Base-by-base conservation (phyloP, 2,113 vertebrate species). In the Oncorhynchus masou region DNA sequence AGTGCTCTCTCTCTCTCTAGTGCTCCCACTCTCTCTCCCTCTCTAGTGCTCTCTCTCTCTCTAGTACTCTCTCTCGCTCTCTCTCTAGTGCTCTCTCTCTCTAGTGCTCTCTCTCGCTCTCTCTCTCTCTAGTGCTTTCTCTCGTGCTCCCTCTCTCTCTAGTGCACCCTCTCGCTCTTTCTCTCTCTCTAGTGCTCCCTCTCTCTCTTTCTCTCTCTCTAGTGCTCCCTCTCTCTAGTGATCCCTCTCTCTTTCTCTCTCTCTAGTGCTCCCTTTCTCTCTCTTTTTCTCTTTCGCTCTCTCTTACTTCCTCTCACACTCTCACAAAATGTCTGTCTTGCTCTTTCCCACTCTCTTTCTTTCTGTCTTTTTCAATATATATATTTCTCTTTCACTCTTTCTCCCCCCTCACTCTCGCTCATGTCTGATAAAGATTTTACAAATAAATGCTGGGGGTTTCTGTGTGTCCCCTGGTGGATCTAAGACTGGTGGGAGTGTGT, bases 371-470 rank as follows among this genome's bases (percentile, higher is more conserved):
- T 20, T 68, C 49, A 65, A 20, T 81, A 22, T 62, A 22, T 62
- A 9, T 62, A n/a, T 22, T 20, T n/a, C 8, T 66, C 64, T 16
- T 19, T 54, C 15, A n/a, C 34, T 68, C 27, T 65, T 31, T 59
- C 25, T 39, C n/a, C 31, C 11, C 68, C 45, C n/a, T 45, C 2
- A 25, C 51, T 45, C 12, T 8, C 9, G 1, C 29, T 12, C 54
- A 27, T 72, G 13, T 76, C 49, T 81, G 49, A 80, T 75, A 13
- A 69, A 74, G 70, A 73, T 45, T 80, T 84, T 80, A 74, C 39
- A 74, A 86, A 77, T 82, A 81, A 78, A 81, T 79, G 77, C 70
- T 54, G 80, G 76, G 85, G n/a, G 24, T 31, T 25, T 71, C 70
- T 70, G 4, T 68, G 13, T 13, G 12, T 20, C 24, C 60, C 62